A percentile compares a stretch with the other conserved stretches of the same genome.
Conservation (phyloP, 2,888 invertebrate genomes). For the Escarpia spicata region DNA sequence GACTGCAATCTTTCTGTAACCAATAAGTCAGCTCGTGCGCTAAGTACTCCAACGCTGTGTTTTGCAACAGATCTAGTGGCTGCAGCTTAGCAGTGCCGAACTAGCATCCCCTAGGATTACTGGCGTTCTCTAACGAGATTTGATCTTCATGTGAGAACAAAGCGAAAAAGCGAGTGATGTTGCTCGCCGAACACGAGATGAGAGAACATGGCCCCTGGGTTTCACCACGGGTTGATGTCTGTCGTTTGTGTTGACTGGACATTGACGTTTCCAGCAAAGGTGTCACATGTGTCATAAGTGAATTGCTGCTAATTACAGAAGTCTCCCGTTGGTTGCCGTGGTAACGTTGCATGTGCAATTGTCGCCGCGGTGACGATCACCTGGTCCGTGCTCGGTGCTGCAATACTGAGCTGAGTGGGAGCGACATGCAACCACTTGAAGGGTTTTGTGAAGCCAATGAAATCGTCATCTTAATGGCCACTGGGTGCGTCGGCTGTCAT, state of each 20-base stretch:
- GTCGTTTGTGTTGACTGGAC: not conserved
- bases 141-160: not conserved
- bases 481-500: not conserved
- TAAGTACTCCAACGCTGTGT: not conserved
- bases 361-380: not conserved
- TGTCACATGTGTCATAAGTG: slow-evolving; percentile 10
- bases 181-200: not conserved
- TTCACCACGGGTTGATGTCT: not conserved
- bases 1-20: not conserved
- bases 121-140: not conserved
- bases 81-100: not conserved
- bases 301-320: not conserved
- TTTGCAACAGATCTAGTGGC: not conserved
- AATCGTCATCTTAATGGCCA: not conserved
- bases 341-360: not conserved
- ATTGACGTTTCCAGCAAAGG: not conserved
- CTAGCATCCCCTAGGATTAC: not conserved
- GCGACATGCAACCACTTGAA: not conserved
- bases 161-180: not conserved
- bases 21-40: not conserved
- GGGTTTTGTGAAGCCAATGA: not conserved
- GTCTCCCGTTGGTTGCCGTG: not conserved
- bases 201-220: not conserved
- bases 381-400: not conserved
- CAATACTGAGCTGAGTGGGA: not conserved